Conservation (phyloP, 2,888 invertebrate species). For the Dicranocentrus wangi region DNA sequence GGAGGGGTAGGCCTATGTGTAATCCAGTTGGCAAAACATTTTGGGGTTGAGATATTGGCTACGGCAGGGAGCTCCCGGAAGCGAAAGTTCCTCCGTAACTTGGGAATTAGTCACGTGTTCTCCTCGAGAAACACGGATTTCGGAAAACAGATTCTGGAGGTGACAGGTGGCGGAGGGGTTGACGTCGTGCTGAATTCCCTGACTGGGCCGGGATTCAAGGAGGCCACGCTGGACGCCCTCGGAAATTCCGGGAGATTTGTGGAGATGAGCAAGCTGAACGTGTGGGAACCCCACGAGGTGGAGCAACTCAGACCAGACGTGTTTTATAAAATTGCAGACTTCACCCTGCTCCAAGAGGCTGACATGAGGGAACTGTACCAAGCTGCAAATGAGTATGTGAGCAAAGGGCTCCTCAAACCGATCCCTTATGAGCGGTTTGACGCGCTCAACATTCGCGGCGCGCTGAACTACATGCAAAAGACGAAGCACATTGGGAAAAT, state of each 20-base stretch:
- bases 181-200: slow-evolving; percentile 61
- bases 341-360: neutral
- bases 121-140: slow-evolving; percentile 52
- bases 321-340: slow-evolving; percentile 38
- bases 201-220: slow-evolving; percentile 58
- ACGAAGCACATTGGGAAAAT: slow-evolving; percentile 65
- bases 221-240: slow-evolving; percentile 36
- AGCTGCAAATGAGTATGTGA: no score
- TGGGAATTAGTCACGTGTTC: slow-evolving; percentile 55
- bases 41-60: slow-evolving; percentile 45
- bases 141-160: slow-evolving; percentile 35
- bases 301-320: slow-evolving; percentile 40
- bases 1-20: slow-evolving; percentile 64
- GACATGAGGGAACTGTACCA: no score
- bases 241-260: slow-evolving; percentile 42
- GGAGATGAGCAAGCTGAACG: slow-evolving; percentile 59
- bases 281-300: slow-evolving; percentile 49
- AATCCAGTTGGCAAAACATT: slow-evolving; percentile 45
- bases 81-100: slow-evolving; percentile 33
- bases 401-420: neutral
- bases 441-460: slow-evolving; percentile 27
- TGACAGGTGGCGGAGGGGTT: slow-evolving; percentile 34
- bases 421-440: slow-evolving; percentile 45
- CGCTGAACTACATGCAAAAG: slow-evolving; percentile 50
- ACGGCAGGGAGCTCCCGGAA: slow-evolving; percentile 62